Evolutionary conservation across 2,113 vertebrate species (phyloP).

Genomic region (Elanus axillaris): DNA sequence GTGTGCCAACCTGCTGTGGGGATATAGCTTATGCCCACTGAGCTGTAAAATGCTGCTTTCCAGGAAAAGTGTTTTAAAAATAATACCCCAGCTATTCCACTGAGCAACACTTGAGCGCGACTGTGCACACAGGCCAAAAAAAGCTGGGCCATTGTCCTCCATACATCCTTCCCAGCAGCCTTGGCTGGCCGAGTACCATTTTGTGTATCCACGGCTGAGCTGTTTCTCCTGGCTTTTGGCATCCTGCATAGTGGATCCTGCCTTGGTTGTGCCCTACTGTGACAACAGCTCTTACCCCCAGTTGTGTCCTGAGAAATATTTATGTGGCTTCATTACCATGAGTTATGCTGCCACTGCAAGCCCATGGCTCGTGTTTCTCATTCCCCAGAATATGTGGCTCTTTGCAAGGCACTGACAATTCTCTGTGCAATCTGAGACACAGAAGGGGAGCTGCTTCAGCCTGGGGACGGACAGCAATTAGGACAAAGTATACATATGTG

Average conservation of each 20-base stretch:
- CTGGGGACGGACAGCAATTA: background rate
- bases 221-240: background rate
- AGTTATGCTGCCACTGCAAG: background rate
- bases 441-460: background rate
- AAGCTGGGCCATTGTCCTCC: background rate
- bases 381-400: background rate
- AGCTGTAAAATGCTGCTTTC: constrained; percentile 9
- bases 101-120: background rate
- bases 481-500: background rate
- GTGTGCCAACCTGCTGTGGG: background rate
- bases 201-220: background rate
- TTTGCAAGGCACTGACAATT: background rate
- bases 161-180: background rate
- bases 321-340: background rate
- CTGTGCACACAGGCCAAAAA: background rate
- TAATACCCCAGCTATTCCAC: background rate
- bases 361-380: background rate
- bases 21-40: background rate
- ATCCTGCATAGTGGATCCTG: background rate
- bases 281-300: background rate
- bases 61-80: background rate
- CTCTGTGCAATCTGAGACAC: background rate
- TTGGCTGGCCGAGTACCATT: background rate
- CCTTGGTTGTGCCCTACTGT: background rate
- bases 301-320: background rate